Conservation (phyloP, 2,113 vertebrate genomes). For the Cairina moschata region DNA sequence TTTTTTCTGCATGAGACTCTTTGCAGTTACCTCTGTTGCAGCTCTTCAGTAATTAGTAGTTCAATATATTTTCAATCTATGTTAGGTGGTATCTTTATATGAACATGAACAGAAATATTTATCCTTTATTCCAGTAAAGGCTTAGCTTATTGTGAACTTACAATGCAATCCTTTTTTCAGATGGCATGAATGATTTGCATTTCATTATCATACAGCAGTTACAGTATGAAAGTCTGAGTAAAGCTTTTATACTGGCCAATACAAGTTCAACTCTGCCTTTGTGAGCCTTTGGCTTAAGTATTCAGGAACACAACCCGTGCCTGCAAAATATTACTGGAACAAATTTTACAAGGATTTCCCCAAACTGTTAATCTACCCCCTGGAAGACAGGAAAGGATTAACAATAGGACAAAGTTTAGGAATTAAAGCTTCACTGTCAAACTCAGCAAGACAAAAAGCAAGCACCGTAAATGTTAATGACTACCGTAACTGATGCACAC, state of each 20-base stretch:
- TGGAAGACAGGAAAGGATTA: slow-evolving; percentile 1
- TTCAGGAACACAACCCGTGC: neutral
- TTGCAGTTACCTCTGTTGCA: neutral
- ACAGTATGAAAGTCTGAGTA: neutral
- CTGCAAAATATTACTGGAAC: neutral
- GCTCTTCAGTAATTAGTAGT: neutral
- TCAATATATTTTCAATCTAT: neutral
- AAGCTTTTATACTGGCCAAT: neutral
- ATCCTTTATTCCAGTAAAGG: neutral
- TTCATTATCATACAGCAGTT: neutral
- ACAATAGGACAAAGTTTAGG: neutral
- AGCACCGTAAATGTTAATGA: slow-evolving; percentile 2
- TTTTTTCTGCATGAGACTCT: neutral
- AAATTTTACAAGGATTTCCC: neutral
- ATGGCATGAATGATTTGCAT: neutral
- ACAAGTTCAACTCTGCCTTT: neutral
- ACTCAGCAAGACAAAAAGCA: slow-evolving; percentile 45
- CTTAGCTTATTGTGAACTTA: neutral
- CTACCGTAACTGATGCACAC: neutral
- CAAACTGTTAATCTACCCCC: neutral
- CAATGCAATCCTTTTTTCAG: neutral
- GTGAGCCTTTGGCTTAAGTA: neutral
- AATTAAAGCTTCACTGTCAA: neutral
- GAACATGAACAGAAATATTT: neutral
- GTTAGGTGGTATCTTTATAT: neutral